phyloP scores from a whole-genome alignment of 2,888 invertebrate species.

The Amphipoea oculea region DNA sequence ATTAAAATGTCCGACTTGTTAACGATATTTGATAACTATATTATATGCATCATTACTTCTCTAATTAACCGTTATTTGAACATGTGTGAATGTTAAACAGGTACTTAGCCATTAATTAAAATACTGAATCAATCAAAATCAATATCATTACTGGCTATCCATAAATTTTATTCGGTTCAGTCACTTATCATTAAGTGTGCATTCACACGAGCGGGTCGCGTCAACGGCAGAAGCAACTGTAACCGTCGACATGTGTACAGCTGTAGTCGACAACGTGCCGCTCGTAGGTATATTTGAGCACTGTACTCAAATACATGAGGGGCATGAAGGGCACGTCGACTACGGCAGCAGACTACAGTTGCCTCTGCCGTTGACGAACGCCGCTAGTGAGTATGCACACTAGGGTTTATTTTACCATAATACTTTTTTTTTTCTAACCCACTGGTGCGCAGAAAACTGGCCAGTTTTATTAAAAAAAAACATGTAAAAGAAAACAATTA shows the following conservation, averaged over 20 bases:
- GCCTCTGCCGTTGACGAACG: no score
- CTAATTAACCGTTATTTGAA: constrained; percentile 13
- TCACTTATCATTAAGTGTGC: not conserved
- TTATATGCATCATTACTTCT: constrained; percentile 12
- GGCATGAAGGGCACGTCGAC: no score
- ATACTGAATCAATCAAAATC: no score
- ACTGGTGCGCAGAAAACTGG: not conserved
- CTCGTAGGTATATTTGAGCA: no score
- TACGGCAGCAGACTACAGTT: no score
- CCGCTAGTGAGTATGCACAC: no score
- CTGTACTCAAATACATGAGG: no score
- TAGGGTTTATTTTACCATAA: not conserved
- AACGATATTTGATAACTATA: not conserved
- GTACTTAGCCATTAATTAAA: not conserved
- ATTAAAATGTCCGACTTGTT: not conserved
- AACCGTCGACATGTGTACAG: no score
- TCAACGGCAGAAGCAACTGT: no score
- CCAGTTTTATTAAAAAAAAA: not conserved
- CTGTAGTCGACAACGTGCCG: no score
- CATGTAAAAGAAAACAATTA: not conserved
- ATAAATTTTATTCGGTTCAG: constrained; percentile 11
- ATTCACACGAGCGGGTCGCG: no score
- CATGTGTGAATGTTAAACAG: not conserved
- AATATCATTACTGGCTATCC: no score
- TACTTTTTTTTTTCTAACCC: not conserved